Evolutionary conservation across 1,140 invertebrate genomes (phyloP).

Genomic region (Neotoxoptera formosana): DNA sequence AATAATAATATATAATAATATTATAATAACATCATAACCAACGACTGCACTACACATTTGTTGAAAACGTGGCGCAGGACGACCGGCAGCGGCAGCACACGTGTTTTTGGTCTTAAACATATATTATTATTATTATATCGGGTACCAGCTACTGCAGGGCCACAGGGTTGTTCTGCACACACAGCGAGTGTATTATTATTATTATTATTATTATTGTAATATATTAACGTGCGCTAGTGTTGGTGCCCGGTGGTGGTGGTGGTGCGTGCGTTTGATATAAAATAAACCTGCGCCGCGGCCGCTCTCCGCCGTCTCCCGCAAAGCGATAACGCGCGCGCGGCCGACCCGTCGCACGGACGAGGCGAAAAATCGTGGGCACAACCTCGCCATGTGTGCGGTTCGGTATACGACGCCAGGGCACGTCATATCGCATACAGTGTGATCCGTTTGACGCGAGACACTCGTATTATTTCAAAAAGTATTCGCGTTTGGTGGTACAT

Average conservation of each 20-base stretch:
- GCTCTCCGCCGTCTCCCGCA: not conserved
- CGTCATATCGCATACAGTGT: no score
- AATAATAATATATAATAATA: not conserved
- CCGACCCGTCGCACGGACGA: not conserved
- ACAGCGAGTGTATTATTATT: not conserved
- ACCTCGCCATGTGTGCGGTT: not conserved
- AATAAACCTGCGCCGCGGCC: not conserved
- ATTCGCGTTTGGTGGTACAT: no score
- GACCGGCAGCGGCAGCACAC: not conserved
- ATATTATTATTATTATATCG: no score
- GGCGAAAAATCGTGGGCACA: not conserved
- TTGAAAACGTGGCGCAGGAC: not conserved
- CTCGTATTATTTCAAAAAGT: no score
- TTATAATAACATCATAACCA: not conserved
- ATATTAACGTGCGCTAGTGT: not conserved
- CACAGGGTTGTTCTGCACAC: not conserved
- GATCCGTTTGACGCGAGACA: no score
- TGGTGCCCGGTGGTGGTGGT: not conserved
- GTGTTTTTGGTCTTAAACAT: conserved; percentile 13
- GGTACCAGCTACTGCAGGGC: not conserved
- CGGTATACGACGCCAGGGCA: not conserved
- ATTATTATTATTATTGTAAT: conserved; percentile 27
- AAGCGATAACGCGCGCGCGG: not conserved
- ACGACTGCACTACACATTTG: not conserved
- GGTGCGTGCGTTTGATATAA: not conserved